phyloP scores from a whole-genome alignment of 2,797 vertebrate genomes.

The Bradypodion pumilum region DNA sequence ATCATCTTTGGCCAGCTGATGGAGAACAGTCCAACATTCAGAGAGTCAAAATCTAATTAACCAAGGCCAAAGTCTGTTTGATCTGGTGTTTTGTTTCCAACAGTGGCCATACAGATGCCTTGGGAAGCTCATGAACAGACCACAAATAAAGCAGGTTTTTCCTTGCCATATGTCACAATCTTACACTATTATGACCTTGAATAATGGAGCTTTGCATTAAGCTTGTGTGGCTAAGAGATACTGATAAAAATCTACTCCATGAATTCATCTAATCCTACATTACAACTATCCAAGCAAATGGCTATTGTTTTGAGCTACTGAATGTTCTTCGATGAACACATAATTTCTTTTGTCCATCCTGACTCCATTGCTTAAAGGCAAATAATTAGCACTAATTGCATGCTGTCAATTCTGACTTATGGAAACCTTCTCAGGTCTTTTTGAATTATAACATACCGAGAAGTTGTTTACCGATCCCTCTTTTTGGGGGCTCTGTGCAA shows the following conservation, averaged over 20 bases:
- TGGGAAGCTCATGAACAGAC: background rate
- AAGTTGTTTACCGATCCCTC: too few relatives aligned
- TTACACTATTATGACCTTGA: background rate
- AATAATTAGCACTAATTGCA: background rate
- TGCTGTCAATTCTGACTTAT: too few relatives aligned
- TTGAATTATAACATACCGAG: too few relatives aligned
- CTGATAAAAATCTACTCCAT: background rate
- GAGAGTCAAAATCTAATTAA: background rate
- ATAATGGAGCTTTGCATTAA: background rate
- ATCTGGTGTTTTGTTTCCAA: background rate
- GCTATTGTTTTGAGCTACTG: background rate
- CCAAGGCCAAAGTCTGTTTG: background rate
- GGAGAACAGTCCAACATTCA: background rate
- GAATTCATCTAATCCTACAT: background rate
- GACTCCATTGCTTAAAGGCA: background rate
- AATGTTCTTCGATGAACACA: background rate
- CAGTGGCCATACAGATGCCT: background rate
- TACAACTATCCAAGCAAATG: background rate
- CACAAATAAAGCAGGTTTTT: background rate
- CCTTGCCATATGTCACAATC: background rate
- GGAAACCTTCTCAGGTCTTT: too few relatives aligned
- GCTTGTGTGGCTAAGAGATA: background rate
- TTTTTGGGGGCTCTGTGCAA: too few relatives aligned
- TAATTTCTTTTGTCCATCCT: conserved; percentile 9
- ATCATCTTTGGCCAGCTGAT: background rate